Evolutionary conservation across 2,113 vertebrate genomes (phyloP).

Genomic region (Macaca nemestrina): DNA sequence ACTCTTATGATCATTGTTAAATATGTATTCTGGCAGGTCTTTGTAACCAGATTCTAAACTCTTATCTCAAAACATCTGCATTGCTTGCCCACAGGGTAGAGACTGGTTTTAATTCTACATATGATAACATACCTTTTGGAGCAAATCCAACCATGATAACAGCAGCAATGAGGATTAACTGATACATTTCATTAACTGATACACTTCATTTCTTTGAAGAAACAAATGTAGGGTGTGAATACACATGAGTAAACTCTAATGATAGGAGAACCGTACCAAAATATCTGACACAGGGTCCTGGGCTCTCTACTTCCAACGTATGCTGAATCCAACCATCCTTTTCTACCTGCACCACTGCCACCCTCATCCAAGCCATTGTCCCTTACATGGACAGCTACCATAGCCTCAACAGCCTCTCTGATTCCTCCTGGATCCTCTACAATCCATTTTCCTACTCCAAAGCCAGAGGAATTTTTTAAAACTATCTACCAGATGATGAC

Average conservation of each 20-base stretch:
- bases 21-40: neutral
- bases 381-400: neutral
- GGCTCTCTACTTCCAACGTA: neutral
- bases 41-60: constrained; percentile 14
- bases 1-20: neutral
- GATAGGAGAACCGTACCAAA: neutral
- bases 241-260: neutral
- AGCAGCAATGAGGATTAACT: neutral
- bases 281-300: neutral
- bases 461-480: neutral
- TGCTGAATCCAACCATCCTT: neutral
- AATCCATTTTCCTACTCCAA: neutral
- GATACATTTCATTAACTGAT: neutral
- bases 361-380: no score
- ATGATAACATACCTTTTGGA: neutral
- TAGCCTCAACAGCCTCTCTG: neutral
- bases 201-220: neutral
- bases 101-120: constrained; percentile 26
- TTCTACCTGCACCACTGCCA: neutral
- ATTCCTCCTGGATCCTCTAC: neutral
- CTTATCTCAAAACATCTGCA: neutral
- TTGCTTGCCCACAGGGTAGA: neutral
- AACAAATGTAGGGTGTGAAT: neutral
- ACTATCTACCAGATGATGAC: neutral
- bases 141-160: neutral